phyloP scores from a whole-genome alignment of 37 sponge, comb jelly and placozoan genomes.

The Halisarca cf. caerulea region DNA sequence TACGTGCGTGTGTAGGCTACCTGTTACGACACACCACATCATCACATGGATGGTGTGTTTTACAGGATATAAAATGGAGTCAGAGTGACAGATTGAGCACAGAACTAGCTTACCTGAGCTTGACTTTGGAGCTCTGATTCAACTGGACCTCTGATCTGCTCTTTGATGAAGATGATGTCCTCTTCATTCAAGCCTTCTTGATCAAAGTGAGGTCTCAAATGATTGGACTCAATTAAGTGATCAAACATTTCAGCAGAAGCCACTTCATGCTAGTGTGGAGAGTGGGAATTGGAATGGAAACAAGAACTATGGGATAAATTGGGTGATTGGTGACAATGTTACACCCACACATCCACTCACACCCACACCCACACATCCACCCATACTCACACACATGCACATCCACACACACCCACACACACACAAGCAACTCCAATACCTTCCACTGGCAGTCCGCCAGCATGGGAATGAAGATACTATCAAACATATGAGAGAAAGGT shows the following conservation, averaged over 20 bases:
- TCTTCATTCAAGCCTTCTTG: conserved; percentile 57
- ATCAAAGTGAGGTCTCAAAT: conserved; percentile 47
- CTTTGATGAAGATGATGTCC: conserved; percentile 88
- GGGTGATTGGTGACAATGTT: not conserved
- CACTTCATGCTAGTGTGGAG: conserved; percentile 71
- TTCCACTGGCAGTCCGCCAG: no score
- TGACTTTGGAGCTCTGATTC: conserved; percentile 29
- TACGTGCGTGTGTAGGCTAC: no score
- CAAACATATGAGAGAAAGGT: conserved; percentile 95
- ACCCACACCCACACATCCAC: not conserved
- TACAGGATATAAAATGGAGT: no score
- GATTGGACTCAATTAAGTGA: conserved; percentile 70
- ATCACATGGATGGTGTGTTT: no score
- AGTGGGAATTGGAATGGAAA: no score
- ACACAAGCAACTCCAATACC: no score
- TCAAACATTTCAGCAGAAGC: conserved; percentile 90
- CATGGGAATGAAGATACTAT: conserved; percentile 74
- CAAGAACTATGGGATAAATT: not conserved
- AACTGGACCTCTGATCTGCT: conserved; percentile 78
- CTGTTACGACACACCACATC: no score
- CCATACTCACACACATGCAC: not conserved
- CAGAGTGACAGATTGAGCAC: no score
- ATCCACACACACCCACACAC: no score
- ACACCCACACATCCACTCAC: not conserved
- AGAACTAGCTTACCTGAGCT: not conserved